Conservation (phyloP, 2,888 invertebrate species). For the Eupeodes latifasciatus region DNA sequence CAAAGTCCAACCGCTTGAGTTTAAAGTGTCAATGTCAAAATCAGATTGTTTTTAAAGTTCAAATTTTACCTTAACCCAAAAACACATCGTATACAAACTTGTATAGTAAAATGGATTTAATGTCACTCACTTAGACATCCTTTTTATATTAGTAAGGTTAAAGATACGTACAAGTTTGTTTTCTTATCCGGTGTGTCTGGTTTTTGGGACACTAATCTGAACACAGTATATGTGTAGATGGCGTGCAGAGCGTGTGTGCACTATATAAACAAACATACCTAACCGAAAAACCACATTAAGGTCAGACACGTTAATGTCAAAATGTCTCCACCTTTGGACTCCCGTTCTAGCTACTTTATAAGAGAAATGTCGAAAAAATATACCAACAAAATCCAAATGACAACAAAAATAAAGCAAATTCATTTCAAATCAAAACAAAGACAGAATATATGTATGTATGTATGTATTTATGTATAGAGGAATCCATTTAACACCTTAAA, state of each 20-base stretch:
- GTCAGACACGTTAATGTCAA: constrained; percentile 16
- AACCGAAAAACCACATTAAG: constrained; percentile 8
- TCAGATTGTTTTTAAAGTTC: constrained; percentile 31
- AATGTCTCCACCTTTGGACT: neutral
- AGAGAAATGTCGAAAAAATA: constrained; percentile 25
- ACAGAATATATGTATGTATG: neutral
- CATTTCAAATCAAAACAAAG: constrained; percentile 38
- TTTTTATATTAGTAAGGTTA: neutral
- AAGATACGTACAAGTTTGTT: neutral
- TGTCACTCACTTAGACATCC: constrained; percentile 51
- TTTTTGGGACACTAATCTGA: constrained; percentile 10
- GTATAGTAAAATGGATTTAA: constrained; percentile 34
- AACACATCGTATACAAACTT: constrained; percentile 29
- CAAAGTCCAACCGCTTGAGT: constrained; percentile 20
- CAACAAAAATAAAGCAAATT: constrained; percentile 1
- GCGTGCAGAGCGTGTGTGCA: neutral
- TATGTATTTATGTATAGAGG: neutral
- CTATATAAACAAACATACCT: neutral
- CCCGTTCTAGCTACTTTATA: neutral
- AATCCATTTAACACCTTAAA: constrained; percentile 68
- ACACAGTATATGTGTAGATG: neutral
- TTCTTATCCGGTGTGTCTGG: constrained; percentile 41
- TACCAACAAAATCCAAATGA: constrained; percentile 24
- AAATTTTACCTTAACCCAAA: constrained; percentile 3
- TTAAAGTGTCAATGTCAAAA: constrained; percentile 44